These are phyloP conservation scores for Drosophila prosaltans DNA, from an alignment of 1,140 invertebrate genomes.

Conservation along the genomic window DNA sequence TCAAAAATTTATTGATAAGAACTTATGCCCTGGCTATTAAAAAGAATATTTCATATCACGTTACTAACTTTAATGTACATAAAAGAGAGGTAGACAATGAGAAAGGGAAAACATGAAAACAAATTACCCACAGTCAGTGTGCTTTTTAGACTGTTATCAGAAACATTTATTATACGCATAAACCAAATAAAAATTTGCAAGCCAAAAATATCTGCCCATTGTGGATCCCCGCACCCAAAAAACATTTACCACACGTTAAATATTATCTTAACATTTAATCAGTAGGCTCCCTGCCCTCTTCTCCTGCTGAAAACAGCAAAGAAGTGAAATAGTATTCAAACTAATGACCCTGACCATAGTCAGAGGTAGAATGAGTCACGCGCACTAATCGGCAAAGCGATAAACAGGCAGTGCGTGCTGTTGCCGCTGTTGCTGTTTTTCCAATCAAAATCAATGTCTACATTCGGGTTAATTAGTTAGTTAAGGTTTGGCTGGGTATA, in stretches of 20 bases:
- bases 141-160: neutral
- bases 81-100: neutral
- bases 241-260: neutral
- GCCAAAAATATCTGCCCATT: slow-evolving; percentile 2
- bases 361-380: neutral
- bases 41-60: no score
- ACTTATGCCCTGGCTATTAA: no score
- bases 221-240: neutral
- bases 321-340: slow-evolving; percentile 1
- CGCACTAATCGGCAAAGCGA: neutral
- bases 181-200: slow-evolving; percentile 1
- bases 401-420: neutral
- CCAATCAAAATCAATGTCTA: slow-evolving; percentile 43
- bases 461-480: slow-evolving; percentile 40
- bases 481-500: slow-evolving; percentile 34
- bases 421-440: slow-evolving; percentile 15
- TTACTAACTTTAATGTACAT: neutral
- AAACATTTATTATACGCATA: slow-evolving; percentile 7
- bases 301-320: neutral
- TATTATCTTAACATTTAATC: slow-evolving; percentile 9
- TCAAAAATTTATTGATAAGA: no score
- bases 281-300: neutral
- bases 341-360: slow-evolving; percentile 8
- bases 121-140: neutral
- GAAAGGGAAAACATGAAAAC: neutral